Base-by-base conservation (phyloP, 2,113 vertebrate genomes). In the Engystomops pustulosus region DNA sequence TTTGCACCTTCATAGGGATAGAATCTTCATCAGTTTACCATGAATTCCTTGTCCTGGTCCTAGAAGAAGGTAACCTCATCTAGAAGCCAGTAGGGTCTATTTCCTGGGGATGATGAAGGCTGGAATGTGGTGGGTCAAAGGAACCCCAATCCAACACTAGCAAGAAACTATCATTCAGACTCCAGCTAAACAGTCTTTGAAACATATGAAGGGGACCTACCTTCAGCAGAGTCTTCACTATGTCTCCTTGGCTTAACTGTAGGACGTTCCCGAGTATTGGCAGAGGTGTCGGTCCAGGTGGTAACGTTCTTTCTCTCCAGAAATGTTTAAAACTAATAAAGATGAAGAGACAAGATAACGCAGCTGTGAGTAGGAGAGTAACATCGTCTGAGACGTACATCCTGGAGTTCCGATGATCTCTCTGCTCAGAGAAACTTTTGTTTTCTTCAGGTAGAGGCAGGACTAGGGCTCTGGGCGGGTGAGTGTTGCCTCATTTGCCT, bases 181-280 rank as follows among this genome's bases (percentile, higher is more conserved):
- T n/a, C n/a, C n/a, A n/a, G n/a, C n/a, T n/a, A n/a, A n/a, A n/a
- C n/a, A n/a, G n/a, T n/a, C n/a, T n/a, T n/a, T n/a, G n/a, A n/a
- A n/a, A n/a, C n/a, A n/a, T n/a, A n/a, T n/a, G n/a, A n/a, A n/a
- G n/a, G n/a, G n/a, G n/a, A n/a, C n/a, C n/a, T n/a, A 80, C 79
- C 10, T 69, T 23, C 27, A 80, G n/a, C 18, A 80, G 45, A 8
- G 79, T 32, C 2, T 69, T 47, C 14, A 36, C 44, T 4, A 69
- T 18, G 15, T 38, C 65, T 6, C 79, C 62, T 23, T 51, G 15
- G 1, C 25, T 47, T 15, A 69, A 14, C 45, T 80, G 62, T n/a
- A 80, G 18, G 27, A 15, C 1, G 27, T 80, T 80, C 3, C 79
- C 79, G 30, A 80, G 6, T 12, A 80, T 7, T 51, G 79, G 79